Evolutionary conservation across 2,797 vertebrate genomes (phyloP), one percentile per base, ranked within the genome.

Genomic region (Otolemur crassicaudatus): DNA sequence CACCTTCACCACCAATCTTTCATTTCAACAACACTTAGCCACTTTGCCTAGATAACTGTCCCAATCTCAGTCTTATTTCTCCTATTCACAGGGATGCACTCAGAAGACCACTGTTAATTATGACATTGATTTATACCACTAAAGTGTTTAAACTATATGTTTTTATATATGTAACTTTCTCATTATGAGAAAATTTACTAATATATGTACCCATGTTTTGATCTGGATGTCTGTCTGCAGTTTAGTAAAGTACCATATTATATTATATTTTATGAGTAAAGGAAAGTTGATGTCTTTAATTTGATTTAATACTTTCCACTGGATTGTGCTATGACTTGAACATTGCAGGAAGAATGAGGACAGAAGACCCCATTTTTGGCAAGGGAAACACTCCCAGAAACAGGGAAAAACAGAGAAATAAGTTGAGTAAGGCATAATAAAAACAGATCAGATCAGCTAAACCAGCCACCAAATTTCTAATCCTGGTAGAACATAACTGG

Each of bases 291-390:
- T 25, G 79, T 31, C 58, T 46, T 85, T 49, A 34, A 79, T 91
- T 96, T 89, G 61, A 94, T 34, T 72, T 90, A 72, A 90, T 69
- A 20, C 80, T 90, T 92, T 76, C 60, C 83, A 65, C 46, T 91
- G 69, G 2, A 72, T 82, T 92, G 85, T 67, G 22, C 34, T 49
- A 80, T 79, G 37, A 86, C 19, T 87, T 87, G 23, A 94, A 90
- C 49, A 49, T 14, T 49, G 49, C 12, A 49, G 49, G 9, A 49
- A 49, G 49, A 49, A 49, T 49, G 49, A 49, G 49, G 49, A 13
- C 49, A 49, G 49, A 49, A 49, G 49, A 49, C 49, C 49, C 49
- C 49, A 49, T 49, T 49, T 49, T 49, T 49, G 49, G 49, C 49
- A 49, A 49, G 49, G 49, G 49, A 49, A 49, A 49, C 49, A 49